These are phyloP conservation scores for Platyscapa corneri DNA, from an alignment of 1,140 invertebrate species.

Conservation along the genomic window DNA sequence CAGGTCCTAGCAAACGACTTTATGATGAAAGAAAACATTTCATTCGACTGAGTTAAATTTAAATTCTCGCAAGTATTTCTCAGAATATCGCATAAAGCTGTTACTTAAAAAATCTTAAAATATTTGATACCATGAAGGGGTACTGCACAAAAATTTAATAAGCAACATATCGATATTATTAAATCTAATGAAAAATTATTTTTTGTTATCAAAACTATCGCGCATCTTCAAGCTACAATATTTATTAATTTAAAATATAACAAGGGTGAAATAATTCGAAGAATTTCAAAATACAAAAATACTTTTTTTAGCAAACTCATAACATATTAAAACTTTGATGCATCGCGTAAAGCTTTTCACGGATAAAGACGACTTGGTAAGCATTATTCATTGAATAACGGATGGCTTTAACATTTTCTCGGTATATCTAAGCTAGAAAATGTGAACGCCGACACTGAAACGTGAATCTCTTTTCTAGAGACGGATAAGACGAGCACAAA, in stretches of 20 bases:
- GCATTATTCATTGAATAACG: constrained; percentile 32
- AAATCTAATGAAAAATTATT: too few relatives aligned
- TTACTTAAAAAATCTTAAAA: background rate
- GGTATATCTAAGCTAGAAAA: background rate
- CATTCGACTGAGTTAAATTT: background rate
- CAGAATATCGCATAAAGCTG: background rate
- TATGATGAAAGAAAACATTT: background rate
- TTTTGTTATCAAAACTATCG: too few relatives aligned
- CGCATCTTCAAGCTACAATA: too few relatives aligned
- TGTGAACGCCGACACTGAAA: background rate
- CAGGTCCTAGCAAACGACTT: background rate
- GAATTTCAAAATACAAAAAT: background rate
- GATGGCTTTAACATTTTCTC: constrained; percentile 15
- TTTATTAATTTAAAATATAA: too few relatives aligned
- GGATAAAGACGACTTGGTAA: too few relatives aligned
- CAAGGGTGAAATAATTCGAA: too few relatives aligned
- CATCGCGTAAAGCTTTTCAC: too few relatives aligned
- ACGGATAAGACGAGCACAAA: constrained; percentile 21
- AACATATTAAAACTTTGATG: too few relatives aligned
- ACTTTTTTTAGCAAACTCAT: background rate
- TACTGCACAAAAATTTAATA: too few relatives aligned
- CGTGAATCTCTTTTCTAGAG: constrained; percentile 29
- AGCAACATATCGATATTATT: too few relatives aligned
- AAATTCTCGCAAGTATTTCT: background rate
- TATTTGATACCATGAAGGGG: too few relatives aligned